Evolutionary conservation across 2,888 invertebrate species (phyloP).

Genomic region (Scaptomyza polygonia): DNA sequence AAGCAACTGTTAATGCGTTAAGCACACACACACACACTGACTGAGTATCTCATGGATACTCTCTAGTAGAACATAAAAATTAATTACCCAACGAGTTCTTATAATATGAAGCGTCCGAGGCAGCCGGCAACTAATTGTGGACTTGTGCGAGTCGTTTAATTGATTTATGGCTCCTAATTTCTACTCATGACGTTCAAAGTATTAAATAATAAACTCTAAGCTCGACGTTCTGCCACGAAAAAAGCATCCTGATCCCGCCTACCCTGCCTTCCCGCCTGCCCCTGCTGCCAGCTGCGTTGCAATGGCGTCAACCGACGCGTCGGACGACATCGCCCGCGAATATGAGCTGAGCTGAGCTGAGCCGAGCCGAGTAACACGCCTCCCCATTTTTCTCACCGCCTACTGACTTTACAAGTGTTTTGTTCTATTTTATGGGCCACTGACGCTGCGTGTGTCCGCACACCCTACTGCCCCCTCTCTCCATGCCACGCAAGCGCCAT

Average conservation of each 20-base stretch:
- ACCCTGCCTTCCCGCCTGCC: slow-evolving; percentile 1
- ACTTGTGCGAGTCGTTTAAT: slow-evolving; percentile 75
- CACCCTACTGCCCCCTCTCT: background rate
- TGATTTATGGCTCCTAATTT: slow-evolving; percentile 77
- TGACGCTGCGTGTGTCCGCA: slow-evolving; percentile 47
- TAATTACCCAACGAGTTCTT: slow-evolving; percentile 61
- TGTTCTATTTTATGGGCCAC: slow-evolving; percentile 71
- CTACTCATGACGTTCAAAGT: slow-evolving; percentile 73
- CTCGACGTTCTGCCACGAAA: slow-evolving; percentile 56
- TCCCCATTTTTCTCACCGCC: background rate
- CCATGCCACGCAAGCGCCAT: slow-evolving; percentile 24
- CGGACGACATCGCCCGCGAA: slow-evolving; percentile 57
- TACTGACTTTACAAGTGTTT: slow-evolving; percentile 71
- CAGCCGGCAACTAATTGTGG: slow-evolving; percentile 67
- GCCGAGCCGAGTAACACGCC: slow-evolving; percentile 22
- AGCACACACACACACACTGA: slow-evolving; percentile 1
- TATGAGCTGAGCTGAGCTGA: slow-evolving; percentile 58
- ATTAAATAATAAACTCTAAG: slow-evolving; percentile 75
- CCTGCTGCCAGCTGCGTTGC: slow-evolving; percentile 52
- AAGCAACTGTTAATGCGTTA: slow-evolving; percentile 27
- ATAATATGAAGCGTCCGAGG: slow-evolving; percentile 49
- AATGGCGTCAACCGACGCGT: slow-evolving; percentile 51
- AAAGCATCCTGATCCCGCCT: slow-evolving; percentile 44
- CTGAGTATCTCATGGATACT: slow-evolving; percentile 22
- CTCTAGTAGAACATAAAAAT: slow-evolving; percentile 47